Percentiles rank a stretch among this genome's conserved stretches.
These are phyloP conservation scores for Oscheius sp. DNA, from an alignment of 2,888 invertebrate species.

Conservation along the genomic window DNA sequence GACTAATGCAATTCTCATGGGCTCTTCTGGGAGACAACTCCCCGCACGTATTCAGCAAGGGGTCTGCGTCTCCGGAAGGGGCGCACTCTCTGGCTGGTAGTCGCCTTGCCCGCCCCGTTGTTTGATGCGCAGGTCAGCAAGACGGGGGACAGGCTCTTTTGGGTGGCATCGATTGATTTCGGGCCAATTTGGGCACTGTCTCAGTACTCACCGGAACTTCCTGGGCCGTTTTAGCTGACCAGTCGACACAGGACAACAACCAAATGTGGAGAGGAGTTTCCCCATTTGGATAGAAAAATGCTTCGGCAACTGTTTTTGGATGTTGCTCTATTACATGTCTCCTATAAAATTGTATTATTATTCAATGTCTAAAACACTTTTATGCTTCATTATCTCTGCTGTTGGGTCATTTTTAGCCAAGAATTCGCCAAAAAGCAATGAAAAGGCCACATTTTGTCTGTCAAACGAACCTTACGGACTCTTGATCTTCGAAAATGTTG, in stretches of 20 bases:
- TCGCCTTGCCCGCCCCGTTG: slow-evolving; percentile 25
- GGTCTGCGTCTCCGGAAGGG: slow-evolving; percentile 17
- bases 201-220: slow-evolving; percentile 5
- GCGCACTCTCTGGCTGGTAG: not conserved
- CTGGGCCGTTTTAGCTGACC: not conserved
- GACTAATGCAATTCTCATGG: slow-evolving; percentile 2
- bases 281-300: slow-evolving; percentile 34
- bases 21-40: slow-evolving; percentile 16
- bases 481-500: not conserved
- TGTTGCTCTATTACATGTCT: slow-evolving; percentile 25
- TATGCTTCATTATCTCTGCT: not conserved
- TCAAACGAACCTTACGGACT: slow-evolving; percentile 13
- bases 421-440: too few relatives aligned
- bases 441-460: too few relatives aligned
- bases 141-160: slow-evolving; percentile 18
- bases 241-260: slow-evolving; percentile 33
- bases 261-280: slow-evolving; percentile 23
- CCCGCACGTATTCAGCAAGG: slow-evolving; percentile 18
- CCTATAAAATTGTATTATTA: slow-evolving; percentile 15
- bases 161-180: slow-evolving; percentile 27
- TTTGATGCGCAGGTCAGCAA: slow-evolving; percentile 32
- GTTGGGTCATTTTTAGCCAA: not conserved
- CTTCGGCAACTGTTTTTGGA: slow-evolving; percentile 5
- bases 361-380: not conserved
- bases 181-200: not conserved